phyloP scores from a whole-genome alignment of 2,888 invertebrate genomes.

The Perizoma flavofasciatum region DNA sequence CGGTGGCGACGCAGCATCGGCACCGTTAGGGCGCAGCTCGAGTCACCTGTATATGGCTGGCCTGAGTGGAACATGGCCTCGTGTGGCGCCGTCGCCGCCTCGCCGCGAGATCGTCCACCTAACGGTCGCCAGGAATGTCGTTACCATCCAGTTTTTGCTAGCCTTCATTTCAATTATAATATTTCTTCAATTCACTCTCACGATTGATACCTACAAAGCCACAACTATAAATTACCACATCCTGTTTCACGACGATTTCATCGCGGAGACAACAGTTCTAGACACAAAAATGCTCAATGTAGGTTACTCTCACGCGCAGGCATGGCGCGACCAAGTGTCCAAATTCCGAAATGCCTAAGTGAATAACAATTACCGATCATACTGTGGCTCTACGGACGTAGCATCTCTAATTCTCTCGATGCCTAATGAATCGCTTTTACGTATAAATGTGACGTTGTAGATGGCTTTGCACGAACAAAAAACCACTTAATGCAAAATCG shows the following conservation, averaged over 20 bases:
- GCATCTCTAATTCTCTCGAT: slow-evolving; percentile 60
- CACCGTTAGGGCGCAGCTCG: slow-evolving; percentile 59
- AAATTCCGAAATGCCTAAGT: slow-evolving; percentile 54
- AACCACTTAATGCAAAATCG: slow-evolving; percentile 79
- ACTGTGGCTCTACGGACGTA: slow-evolving; percentile 56
- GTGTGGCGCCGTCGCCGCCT: slow-evolving; percentile 41
- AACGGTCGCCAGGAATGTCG: slow-evolving; percentile 78
- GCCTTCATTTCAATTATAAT: slow-evolving; percentile 62
- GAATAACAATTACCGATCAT: slow-evolving; percentile 58
- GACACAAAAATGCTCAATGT: slow-evolving; percentile 39
- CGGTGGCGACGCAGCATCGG: slow-evolving; percentile 42
- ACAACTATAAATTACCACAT: slow-evolving; percentile 24
- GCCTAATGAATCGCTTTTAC: slow-evolving; percentile 68
- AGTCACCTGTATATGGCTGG: slow-evolving; percentile 43
- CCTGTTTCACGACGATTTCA: slow-evolving; percentile 35
- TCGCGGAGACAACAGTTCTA: slow-evolving; percentile 37
- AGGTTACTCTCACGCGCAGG: slow-evolving; percentile 54
- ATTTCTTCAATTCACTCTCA: slow-evolving; percentile 50
- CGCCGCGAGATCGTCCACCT: slow-evolving; percentile 63
- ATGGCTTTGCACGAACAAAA: slow-evolving; percentile 74
- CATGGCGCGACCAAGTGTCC: slow-evolving; percentile 45
- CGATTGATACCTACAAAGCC: slow-evolving; percentile 49
- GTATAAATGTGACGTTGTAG: slow-evolving; percentile 71
- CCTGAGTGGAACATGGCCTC: slow-evolving; percentile 39
- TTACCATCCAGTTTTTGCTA: slow-evolving; percentile 70